These are phyloP conservation scores for Palythoa heliodiscus DNA, from an alignment of 92 coral and sea anemone species.

Conservation along the genomic window DNA sequence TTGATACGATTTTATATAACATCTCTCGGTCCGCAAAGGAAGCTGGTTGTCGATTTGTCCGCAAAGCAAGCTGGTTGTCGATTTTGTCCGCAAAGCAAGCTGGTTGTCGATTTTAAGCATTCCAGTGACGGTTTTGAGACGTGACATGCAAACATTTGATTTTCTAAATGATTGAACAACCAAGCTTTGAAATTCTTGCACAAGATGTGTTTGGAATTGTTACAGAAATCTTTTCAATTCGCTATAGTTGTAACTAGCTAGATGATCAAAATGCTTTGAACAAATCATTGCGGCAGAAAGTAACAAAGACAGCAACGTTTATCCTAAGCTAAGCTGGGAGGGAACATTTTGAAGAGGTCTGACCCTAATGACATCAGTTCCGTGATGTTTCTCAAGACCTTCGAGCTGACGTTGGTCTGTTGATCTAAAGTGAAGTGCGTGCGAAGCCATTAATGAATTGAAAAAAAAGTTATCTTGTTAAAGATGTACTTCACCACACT, in stretches of 20 bases:
- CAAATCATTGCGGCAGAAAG: no score
- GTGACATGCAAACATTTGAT: not conserved
- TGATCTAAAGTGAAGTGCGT: not conserved
- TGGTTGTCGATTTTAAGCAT: not conserved
- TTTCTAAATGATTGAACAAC: not conserved
- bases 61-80: constrained; percentile 11
- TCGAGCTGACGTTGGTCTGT: not conserved
- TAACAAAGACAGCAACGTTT: no score
- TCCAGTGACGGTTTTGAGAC: constrained; percentile 1
- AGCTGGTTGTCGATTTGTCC: not conserved
- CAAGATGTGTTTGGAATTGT: no score
- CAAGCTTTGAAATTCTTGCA: not conserved
- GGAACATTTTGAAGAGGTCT: not conserved
- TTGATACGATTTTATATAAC: constrained; percentile 1
- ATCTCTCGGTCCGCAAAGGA: constrained; percentile 14
- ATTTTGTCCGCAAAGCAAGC: constrained; percentile 12
- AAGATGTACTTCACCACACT: not conserved
- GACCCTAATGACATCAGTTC: not conserved
- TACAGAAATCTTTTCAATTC: no score
- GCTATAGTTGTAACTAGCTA: no score
- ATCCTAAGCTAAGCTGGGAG: no score
- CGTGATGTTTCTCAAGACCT: not conserved
- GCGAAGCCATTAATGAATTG: not conserved
- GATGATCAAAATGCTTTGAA: no score
- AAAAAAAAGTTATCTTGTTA: not conserved